Conservation (phyloP, 2,113 vertebrate genomes). For the Leiothrix lutea region DNA sequence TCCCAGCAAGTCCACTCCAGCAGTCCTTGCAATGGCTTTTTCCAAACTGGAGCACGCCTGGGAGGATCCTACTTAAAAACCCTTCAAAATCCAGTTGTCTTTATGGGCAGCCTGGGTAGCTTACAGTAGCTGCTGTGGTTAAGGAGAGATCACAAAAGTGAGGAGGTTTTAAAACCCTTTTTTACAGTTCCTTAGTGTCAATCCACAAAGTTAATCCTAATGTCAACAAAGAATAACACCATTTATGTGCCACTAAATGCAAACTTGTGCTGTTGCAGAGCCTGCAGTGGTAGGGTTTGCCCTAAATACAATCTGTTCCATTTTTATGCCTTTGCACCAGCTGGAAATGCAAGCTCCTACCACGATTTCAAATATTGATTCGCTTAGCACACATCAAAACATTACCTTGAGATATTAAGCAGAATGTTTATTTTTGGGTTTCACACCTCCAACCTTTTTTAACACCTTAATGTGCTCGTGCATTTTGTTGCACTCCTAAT, state of each 20-base stretch:
- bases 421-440: slow-evolving; percentile 57
- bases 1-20: not conserved
- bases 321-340: slow-evolving; percentile 26
- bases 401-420: slow-evolving; percentile 14
- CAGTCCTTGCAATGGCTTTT: not conserved
- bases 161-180: slow-evolving; percentile 53
- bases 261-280: not conserved
- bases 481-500: slow-evolving; percentile 40
- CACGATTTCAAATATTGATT: slow-evolving; percentile 30
- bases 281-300: not conserved
- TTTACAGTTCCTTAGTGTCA: slow-evolving; percentile 60
- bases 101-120: slow-evolving; percentile 23
- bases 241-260: slow-evolving; percentile 54
- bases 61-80: not conserved
- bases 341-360: slow-evolving; percentile 21
- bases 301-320: slow-evolving; percentile 29
- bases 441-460: slow-evolving; percentile 59
- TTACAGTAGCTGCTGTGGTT: slow-evolving; percentile 38
- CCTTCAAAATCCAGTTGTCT: not conserved
- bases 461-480: slow-evolving; percentile 32
- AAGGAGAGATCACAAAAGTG: slow-evolving; percentile 52
- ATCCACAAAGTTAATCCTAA: slow-evolving; percentile 68
- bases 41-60: not conserved
- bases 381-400: slow-evolving; percentile 20
- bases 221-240: slow-evolving; percentile 61